phyloP scores from a whole-genome alignment of 2,888 invertebrate species.

The Callinectes sapidus region DNA sequence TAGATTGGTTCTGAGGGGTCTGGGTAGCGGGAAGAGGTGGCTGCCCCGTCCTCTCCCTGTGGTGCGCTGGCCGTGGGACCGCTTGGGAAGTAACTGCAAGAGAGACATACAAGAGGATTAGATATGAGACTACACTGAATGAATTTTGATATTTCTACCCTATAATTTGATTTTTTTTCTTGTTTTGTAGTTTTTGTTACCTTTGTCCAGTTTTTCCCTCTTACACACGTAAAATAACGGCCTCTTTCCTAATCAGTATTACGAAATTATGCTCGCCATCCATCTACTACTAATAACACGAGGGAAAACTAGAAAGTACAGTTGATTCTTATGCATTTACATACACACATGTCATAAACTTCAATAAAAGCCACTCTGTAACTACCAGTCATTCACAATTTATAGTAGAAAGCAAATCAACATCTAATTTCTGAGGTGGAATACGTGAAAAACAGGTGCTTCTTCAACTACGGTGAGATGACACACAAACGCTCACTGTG shows the following conservation, averaged over 20 bases:
- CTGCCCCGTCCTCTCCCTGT: conserved; percentile 62
- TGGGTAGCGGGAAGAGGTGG: conserved; percentile 76
- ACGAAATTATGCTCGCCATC: too few species aligned
- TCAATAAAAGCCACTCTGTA: not conserved
- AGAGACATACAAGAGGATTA: not conserved
- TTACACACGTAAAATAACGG: too few species aligned
- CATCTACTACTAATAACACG: not conserved
- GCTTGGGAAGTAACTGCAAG: conserved; percentile 59
- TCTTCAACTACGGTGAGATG: not conserved
- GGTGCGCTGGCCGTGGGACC: conserved; percentile 52
- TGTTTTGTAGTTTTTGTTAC: too few species aligned
- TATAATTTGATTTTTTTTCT: too few species aligned
- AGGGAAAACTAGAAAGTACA: not conserved
- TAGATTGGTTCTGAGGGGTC: conserved; percentile 95
- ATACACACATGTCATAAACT: not conserved
- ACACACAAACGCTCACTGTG: not conserved
- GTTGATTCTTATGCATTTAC: not conserved
- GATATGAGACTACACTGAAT: not conserved
- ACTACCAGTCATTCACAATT: too few species aligned
- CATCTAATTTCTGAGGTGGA: too few species aligned
- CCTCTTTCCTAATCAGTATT: too few species aligned
- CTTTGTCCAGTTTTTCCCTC: too few species aligned
- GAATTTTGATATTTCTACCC: too few species aligned
- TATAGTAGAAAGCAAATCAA: too few species aligned
- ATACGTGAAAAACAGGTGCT: not conserved